Percentiles rank a stretch among this genome's conserved stretches.
phyloP scores from a whole-genome alignment of 2,888 invertebrate genomes.

The Clitarchus hookeri region DNA sequence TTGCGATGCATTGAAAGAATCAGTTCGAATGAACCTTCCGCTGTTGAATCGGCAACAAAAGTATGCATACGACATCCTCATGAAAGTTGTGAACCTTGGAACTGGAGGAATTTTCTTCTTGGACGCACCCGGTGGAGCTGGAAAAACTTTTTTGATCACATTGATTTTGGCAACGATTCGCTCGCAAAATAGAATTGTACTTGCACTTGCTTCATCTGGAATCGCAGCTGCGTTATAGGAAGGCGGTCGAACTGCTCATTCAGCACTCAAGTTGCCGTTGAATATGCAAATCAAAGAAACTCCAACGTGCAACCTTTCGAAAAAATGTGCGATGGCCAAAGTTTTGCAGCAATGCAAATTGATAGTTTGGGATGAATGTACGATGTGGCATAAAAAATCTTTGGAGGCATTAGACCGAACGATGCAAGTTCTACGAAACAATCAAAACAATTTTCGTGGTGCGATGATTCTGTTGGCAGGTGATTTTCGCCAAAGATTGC shows the following conservation, averaged over 20 bases:
- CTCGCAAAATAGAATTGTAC: not conserved
- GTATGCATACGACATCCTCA: not conserved
- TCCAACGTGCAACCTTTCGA: not conserved
- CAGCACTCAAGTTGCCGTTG: not conserved
- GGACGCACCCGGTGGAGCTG: not conserved
- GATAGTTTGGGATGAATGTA: conserved; percentile 11
- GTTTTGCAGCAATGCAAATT: conserved; percentile 11
- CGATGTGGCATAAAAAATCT: not conserved
- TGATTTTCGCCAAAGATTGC: not conserved
- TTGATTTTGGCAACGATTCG: not conserved
- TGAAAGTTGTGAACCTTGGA: not conserved
- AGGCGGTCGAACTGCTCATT: not conserved
- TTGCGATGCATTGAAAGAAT: not conserved
- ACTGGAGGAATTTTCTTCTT: not conserved
- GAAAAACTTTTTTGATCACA: not conserved
- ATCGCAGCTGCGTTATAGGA: conserved; percentile 2
- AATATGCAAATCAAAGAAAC: conserved; percentile 16
- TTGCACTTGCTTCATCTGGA: not conserved
- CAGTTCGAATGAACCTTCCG: not conserved
- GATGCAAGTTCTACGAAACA: not conserved
- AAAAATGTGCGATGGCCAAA: not conserved
- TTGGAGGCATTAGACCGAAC: conserved; percentile 16
- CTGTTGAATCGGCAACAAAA: not conserved
- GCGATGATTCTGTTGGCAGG: not conserved
- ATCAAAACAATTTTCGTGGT: not conserved